A percentile compares a stretch with the other conserved stretches of the same genome.
Evolutionary conservation across 35 echinoderm and acorn worm genomes (phyloP).

Genomic region (Ptychodera flava): DNA sequence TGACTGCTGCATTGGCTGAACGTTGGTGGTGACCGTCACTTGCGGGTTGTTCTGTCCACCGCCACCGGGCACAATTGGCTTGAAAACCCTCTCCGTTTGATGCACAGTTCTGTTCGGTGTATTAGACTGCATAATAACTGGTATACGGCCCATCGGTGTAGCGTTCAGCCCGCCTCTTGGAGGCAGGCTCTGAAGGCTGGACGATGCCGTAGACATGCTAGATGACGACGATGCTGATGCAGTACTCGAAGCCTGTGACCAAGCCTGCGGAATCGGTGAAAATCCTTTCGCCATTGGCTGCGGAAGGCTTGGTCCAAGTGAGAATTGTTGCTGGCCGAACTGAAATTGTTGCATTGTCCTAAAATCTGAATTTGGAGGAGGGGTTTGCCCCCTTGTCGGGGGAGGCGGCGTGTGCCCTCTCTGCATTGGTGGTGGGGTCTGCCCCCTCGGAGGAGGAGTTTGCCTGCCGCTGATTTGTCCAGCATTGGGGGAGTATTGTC

Average conservation of each 20-base stretch:
- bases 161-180: neutral
- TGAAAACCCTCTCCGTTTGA: neutral
- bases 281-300: neutral
- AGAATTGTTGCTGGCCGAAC: neutral
- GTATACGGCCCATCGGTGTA: neutral
- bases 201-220: neutral
- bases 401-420: neutral
- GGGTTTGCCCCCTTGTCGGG: neutral
- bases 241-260: neutral
- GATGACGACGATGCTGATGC: neutral
- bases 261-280: neutral
- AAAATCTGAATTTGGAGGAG: neutral
- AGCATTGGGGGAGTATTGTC: neutral
- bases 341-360: neutral
- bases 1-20: neutral
- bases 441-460: neutral
- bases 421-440: neutral
- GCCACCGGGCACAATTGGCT: neutral
- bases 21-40: neutral
- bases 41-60: neutral
- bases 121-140: neutral
- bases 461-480: neutral
- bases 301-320: neutral
- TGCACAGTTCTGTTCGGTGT: neutral
- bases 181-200: neutral